Evolutionary conservation across 1,140 invertebrate species (phyloP).

Genomic region (Megalonaias nervosa): DNA sequence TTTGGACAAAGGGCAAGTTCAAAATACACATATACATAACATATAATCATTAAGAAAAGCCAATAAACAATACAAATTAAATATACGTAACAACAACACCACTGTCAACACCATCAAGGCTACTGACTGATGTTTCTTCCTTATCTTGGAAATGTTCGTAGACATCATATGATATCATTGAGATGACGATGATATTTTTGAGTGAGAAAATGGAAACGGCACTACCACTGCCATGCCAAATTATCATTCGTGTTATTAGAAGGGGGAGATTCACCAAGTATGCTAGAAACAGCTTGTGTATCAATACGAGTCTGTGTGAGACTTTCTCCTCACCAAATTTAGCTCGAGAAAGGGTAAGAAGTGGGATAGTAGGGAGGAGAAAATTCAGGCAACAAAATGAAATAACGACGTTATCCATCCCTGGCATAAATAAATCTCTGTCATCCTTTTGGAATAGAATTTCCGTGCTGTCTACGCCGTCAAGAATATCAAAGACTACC

Average conservation of each 20-base stretch:
- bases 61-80: too few relatives aligned
- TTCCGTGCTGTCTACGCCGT: constrained; percentile 73
- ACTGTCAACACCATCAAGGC: too few relatives aligned
- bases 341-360: constrained; percentile 73
- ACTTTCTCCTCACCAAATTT: constrained; percentile 51
- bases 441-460: constrained; percentile 64
- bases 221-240: constrained; percentile 71
- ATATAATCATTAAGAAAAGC: too few relatives aligned
- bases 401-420: constrained; percentile 72
- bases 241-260: constrained; percentile 73
- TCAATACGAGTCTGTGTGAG: constrained; percentile 41
- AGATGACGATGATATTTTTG: constrained; percentile 75
- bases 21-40: too few relatives aligned
- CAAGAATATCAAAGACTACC: constrained; percentile 74
- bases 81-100: too few relatives aligned
- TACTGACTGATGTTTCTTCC: too few relatives aligned
- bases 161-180: too few relatives aligned
- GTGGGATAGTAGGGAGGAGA: constrained; percentile 74
- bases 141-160: too few relatives aligned
- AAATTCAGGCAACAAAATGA: constrained; percentile 74
- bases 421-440: constrained; percentile 58
- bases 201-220: constrained; percentile 76
- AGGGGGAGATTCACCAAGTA: constrained; percentile 75
- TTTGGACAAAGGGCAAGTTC: too few relatives aligned
- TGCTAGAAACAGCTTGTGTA: too few relatives aligned